Evolutionary conservation across 2,113 vertebrate species (phyloP), one percentile per base, ranked within the genome.

Genomic region (Mormoops blainvillei): DNA sequence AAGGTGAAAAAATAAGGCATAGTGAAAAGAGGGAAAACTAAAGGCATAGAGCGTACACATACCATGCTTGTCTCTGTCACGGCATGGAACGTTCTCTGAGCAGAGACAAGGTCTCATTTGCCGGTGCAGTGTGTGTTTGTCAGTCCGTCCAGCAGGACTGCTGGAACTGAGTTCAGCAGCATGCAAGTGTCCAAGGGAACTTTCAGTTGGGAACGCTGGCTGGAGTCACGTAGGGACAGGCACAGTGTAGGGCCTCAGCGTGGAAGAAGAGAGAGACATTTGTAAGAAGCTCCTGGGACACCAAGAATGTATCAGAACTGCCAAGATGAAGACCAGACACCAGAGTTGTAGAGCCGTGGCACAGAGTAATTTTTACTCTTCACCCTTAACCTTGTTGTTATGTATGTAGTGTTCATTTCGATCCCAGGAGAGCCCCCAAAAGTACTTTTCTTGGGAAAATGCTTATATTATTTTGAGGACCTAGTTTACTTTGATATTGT

Each of bases 21-120:
- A 84, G 24, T 10, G 11, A 54, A 33, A 85, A 38, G 77, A 41
- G 26, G 54, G 20, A 28, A 38, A 26, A 13, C 19, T 1, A 7
- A 11, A 63, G 15, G 31, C 16, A 0, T 1, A 18, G 33, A 12
- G 41, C 4, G 41, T n/a, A 1, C 0, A 7, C 31, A 4, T 7
- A 0, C 16, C 24, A 0, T 2, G 0, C n/a, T 43, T 20, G 20
- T 9, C 19, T 5, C 12, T 5, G 18, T 8, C 31, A 0, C 4
- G 13, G 19, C 41, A 5, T 12, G 7, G 41, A 19, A 2, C 2
- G 43, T 7, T 43, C 26, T n/a, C 3, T 4, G 3, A 33, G 31
- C 3, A 2, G 7, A 14, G 65, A 26, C n/a, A 2, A 7, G 41
- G 26, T 22, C 65, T 20, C 11, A 5, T 3, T 19, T 73, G 7